A percentile compares a stretch with the other conserved stretches of the same genome.
Evolutionary conservation across 2,888 invertebrate genomes (phyloP).

Genomic region (Aleiodes alternator): DNA sequence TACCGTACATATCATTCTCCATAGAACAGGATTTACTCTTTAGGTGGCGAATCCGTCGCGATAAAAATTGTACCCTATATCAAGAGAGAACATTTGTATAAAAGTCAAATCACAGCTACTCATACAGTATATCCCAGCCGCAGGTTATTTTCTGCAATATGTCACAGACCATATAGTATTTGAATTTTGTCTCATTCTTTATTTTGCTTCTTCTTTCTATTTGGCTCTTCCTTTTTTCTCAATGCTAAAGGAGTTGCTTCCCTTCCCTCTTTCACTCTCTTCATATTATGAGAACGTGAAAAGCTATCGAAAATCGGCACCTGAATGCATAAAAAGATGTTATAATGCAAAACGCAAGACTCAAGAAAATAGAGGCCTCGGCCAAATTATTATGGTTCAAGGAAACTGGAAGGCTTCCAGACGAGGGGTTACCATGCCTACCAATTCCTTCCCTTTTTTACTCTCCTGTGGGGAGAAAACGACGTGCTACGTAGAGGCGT

Average conservation of each 20-base stretch:
- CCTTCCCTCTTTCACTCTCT: not conserved
- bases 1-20: constrained; percentile 48
- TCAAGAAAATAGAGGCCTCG: constrained; percentile 14
- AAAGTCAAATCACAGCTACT: constrained; percentile 26
- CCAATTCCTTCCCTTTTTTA: constrained; percentile 40
- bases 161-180: not conserved
- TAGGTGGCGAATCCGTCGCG: constrained; percentile 29
- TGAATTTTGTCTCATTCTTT: too few relatives aligned
- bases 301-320: constrained; percentile 24
- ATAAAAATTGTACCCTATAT: constrained; percentile 24
- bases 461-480: constrained; percentile 11
- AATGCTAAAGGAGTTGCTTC: too few relatives aligned
- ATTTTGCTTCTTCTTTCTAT: too few relatives aligned
- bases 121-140: not conserved
- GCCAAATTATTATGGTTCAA: constrained; percentile 54
- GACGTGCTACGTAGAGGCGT: constrained; percentile 41
- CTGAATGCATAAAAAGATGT: constrained; percentile 27
- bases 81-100: constrained; percentile 14
- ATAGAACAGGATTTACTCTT: constrained; percentile 50
- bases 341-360: constrained; percentile 27
- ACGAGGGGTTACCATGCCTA: constrained; percentile 51
- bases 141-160: constrained; percentile 12
- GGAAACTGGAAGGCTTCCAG: constrained; percentile 55
- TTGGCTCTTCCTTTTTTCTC: too few relatives aligned
- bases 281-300: constrained; percentile 22